Conservation (phyloP, 2,113 vertebrate species). For the Promerops cafer region DNA sequence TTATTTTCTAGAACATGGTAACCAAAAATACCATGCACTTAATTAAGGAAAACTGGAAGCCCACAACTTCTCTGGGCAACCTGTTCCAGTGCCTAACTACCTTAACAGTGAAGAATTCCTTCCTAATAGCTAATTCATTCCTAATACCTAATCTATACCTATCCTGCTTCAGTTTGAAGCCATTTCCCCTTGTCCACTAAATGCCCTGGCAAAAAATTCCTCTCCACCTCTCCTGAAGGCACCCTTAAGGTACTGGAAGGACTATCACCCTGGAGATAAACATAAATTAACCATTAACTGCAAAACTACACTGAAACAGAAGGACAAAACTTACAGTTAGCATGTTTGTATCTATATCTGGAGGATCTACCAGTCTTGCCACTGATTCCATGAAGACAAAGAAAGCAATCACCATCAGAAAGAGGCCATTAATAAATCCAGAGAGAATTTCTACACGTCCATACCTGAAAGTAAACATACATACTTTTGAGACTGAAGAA, state of each 20-base stretch:
- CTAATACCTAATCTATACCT: not conserved
- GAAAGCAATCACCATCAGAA: slow-evolving; percentile 97
- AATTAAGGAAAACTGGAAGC: not conserved
- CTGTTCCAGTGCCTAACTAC: not conserved
- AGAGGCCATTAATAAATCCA: slow-evolving; percentile 97
- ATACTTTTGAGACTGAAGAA: not conserved
- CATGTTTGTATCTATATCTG: slow-evolving; percentile 97
- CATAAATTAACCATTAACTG: not conserved
- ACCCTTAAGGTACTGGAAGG: not conserved
- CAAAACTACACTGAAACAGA: not conserved
- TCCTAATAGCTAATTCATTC: not conserved
- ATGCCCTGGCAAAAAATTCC: not conserved
- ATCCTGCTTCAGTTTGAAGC: not conserved
- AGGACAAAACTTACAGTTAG: slow-evolving; percentile 85
- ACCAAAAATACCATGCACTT: not conserved
- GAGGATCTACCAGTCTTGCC: slow-evolving; percentile 90
- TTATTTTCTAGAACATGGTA: not conserved
- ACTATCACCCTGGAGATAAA: not conserved
- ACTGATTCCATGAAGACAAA: slow-evolving; percentile 96
- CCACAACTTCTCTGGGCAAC: not conserved
- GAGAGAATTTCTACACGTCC: slow-evolving; percentile 97
- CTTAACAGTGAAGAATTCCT: not conserved
- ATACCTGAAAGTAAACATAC: slow-evolving; percentile 75
- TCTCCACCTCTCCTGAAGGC: not conserved
- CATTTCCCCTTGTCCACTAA: not conserved